phyloP scores from a whole-genome alignment of 2,888 invertebrate genomes.

The Tipula lateralis region DNA sequence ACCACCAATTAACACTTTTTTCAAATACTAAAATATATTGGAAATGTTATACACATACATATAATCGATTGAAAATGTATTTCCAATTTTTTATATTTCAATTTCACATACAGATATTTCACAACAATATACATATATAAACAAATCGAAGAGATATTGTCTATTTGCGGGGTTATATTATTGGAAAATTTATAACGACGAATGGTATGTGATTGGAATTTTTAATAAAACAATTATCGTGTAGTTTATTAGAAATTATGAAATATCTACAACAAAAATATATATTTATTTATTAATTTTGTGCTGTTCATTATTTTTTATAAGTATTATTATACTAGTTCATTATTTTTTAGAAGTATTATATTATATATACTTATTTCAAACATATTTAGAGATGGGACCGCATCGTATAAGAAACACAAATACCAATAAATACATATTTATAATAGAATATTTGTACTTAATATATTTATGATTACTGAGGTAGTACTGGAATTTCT shows the following conservation, averaged over 20 bases:
- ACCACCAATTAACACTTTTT: background rate
- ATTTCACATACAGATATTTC: background rate
- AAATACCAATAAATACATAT: background rate
- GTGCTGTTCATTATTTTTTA: background rate
- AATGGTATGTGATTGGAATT: slow-evolving; percentile 30
- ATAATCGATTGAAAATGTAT: background rate
- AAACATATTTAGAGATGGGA: background rate
- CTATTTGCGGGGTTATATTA: slow-evolving; percentile 26
- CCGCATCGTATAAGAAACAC: background rate
- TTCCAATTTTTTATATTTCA: background rate
- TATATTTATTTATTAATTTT: background rate
- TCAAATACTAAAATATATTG: background rate
- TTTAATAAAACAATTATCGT: slow-evolving; percentile 31
- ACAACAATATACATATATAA: background rate
- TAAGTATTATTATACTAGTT: background rate
- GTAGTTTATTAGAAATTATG: background rate
- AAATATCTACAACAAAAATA: background rate
- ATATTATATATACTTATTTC: background rate
- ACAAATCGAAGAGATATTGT: slow-evolving; percentile 19
- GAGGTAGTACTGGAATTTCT: background rate
- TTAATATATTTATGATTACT: too few relatives aligned
- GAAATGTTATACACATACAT: background rate
- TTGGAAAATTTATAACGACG: slow-evolving; percentile 24
- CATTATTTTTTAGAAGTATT: background rate
- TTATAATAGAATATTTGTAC: background rate